phyloP scores from a whole-genome alignment of 2,888 invertebrate species.

The Phrixothrix hirtus region DNA sequence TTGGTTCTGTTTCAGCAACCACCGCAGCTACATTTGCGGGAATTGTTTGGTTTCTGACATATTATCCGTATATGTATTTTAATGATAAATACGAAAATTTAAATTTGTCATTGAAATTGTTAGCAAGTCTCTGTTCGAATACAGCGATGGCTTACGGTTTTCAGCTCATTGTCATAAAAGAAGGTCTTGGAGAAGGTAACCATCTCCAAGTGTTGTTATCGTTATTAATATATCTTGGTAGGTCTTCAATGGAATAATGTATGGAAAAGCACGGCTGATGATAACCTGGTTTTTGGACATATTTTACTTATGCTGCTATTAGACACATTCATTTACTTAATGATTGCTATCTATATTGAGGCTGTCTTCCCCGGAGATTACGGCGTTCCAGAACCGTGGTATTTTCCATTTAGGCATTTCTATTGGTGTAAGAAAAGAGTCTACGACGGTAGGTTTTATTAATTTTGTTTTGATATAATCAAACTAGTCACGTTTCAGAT shows the following conservation, averaged over 20 bases:
- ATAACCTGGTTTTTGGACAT: conserved; percentile 69
- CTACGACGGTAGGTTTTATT: background rate
- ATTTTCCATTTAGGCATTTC: conserved; percentile 21
- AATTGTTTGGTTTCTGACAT: conserved; percentile 23
- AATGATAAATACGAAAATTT: conserved; percentile 66
- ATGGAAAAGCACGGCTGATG: conserved; percentile 66
- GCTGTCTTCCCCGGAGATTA: conserved; percentile 76
- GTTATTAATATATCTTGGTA: conserved; percentile 19
- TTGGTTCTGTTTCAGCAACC: conserved; percentile 19
- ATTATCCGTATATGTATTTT: conserved; percentile 59
- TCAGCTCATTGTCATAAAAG: conserved; percentile 71
- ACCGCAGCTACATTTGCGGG: conserved; percentile 23
- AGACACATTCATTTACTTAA: conserved; percentile 70
- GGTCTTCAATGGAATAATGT: conserved; percentile 69
- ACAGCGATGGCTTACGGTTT: conserved; percentile 81
- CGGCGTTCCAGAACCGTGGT: conserved; percentile 33
- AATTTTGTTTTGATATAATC: background rate
- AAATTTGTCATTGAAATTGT: conserved; percentile 62
- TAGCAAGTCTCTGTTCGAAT: conserved; percentile 71
- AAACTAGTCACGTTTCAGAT: background rate
- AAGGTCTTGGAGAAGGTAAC: conserved; percentile 70
- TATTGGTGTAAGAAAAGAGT: conserved; percentile 22
- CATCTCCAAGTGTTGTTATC: background rate
- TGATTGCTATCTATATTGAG: conserved; percentile 83
- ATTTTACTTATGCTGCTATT: conserved; percentile 72